These are phyloP conservation scores for Seriola aureovittata DNA, from an alignment of 2,113 vertebrate species.

Conservation along the genomic window DNA sequence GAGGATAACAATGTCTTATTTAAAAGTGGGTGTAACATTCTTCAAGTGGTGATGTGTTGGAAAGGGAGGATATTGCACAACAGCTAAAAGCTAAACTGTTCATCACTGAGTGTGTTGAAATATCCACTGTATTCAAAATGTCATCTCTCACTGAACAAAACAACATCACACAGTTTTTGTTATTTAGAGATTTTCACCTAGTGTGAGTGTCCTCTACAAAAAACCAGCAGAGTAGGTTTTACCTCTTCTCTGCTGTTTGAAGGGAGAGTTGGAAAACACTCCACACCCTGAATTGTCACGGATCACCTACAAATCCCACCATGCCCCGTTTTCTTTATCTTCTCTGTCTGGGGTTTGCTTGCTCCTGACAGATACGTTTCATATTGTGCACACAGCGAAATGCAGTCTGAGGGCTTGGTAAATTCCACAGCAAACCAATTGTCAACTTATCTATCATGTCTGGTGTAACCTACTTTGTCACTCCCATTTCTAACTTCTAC, in stretches of 20 bases:
- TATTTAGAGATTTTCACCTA: conserved; percentile 1
- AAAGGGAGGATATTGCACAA: conserved; percentile 86
- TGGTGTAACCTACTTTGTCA: conserved; percentile 44
- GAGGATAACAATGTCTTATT: conserved; percentile 68
- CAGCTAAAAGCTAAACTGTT: conserved; percentile 71
- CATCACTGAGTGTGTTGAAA: conserved; percentile 82
- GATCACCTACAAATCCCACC: conserved; percentile 55
- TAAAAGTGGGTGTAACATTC: conserved; percentile 74
- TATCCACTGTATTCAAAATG: conserved; percentile 74
- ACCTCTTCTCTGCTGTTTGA: neutral
- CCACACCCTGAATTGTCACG: conserved; percentile 45
- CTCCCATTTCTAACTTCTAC: conserved; percentile 46
- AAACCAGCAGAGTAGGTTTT: conserved; percentile 6
- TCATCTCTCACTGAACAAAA: conserved; percentile 57
- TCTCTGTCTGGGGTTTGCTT: conserved; percentile 53
- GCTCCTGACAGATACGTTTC: conserved; percentile 54
- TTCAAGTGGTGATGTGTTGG: conserved; percentile 69
- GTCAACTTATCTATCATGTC: conserved; percentile 51
- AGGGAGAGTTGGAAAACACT: conserved; percentile 28
- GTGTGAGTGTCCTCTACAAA: neutral
- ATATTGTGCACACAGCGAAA: conserved; percentile 36
- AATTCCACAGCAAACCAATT: conserved; percentile 59
- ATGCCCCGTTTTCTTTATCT: conserved; percentile 35
- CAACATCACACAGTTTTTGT: conserved; percentile 25
- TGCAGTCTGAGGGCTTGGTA: conserved; percentile 35